Percentiles rank a stretch among this genome's conserved stretches.
phyloP scores from a whole-genome alignment of 2,888 invertebrate genomes.

The Rotaria magnacalcarata region DNA sequence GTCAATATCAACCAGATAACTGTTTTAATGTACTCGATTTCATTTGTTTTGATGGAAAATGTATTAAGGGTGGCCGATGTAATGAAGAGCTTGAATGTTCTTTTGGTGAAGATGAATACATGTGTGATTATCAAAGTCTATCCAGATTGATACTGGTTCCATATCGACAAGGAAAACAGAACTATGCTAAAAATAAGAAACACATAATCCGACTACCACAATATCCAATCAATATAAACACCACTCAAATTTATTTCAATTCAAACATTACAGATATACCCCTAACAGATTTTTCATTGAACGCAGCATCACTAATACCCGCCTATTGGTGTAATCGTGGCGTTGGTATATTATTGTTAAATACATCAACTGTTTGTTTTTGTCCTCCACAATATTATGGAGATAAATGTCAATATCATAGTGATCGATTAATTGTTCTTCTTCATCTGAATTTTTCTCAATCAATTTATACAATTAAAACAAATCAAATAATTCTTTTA shows the following conservation, averaged over 20 bases:
- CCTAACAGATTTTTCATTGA: background rate
- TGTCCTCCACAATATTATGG: background rate
- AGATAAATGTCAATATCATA: background rate
- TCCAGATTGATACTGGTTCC: too few relatives aligned
- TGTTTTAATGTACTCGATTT: too few relatives aligned
- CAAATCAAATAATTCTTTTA: background rate
- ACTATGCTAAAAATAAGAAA: too few relatives aligned
- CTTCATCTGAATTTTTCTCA: background rate
- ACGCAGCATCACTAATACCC: too few relatives aligned
- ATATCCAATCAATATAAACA: too few relatives aligned
- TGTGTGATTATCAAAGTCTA: background rate
- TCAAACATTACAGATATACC: too few relatives aligned
- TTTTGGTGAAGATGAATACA: background rate
- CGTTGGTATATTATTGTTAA: background rate
- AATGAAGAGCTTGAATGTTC: background rate
- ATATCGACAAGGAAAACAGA: too few relatives aligned
- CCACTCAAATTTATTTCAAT: too few relatives aligned
- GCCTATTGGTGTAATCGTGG: background rate
- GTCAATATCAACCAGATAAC: too few relatives aligned
- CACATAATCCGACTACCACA: too few relatives aligned
- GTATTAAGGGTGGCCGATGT: too few relatives aligned
- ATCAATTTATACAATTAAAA: background rate
- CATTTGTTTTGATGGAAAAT: too few relatives aligned
- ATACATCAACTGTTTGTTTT: background rate
- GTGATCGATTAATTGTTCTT: background rate